Percentiles rank a stretch among this genome's conserved stretches.
Conservation (phyloP, 1,140 invertebrate genomes). For the Drosophila baimaii region DNA sequence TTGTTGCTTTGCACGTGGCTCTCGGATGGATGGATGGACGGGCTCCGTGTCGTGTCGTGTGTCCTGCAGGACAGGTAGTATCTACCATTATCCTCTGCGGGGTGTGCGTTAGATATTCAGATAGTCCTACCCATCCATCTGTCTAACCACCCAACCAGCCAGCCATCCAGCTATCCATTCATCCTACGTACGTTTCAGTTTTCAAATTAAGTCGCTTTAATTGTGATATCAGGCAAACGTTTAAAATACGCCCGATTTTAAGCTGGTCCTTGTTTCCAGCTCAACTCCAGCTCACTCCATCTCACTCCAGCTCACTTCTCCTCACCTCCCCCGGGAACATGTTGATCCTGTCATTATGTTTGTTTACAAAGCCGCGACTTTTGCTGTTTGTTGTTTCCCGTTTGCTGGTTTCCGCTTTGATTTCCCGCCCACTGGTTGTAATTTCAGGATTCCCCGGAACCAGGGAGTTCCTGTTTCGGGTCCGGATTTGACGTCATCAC, state of each 20-base stretch:
- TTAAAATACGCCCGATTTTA: constrained; percentile 72
- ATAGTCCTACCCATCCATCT: constrained; percentile 20
- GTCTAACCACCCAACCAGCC: constrained; percentile 13
- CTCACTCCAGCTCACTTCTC: neutral
- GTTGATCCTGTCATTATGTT: constrained; percentile 79
- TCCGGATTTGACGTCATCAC: constrained; percentile 25
- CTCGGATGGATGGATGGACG: constrained; percentile 36
- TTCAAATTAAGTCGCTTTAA: constrained; percentile 83
- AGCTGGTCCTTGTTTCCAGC: constrained; percentile 41
- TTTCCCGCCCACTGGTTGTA: constrained; percentile 47
- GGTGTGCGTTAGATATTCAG: constrained; percentile 42
- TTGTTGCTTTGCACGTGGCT: constrained; percentile 73
- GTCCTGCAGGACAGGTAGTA: constrained; percentile 62
- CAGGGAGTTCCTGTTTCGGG: constrained; percentile 28
- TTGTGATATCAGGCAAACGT: constrained; percentile 82
- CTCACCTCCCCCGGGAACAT: constrained; percentile 33
- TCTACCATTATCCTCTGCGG: constrained; percentile 49
- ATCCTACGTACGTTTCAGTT: constrained; percentile 59
- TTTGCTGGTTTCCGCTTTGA: constrained; percentile 68
- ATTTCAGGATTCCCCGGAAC: constrained; percentile 6
- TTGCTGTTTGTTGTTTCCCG: constrained; percentile 67
- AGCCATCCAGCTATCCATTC: constrained; percentile 7
- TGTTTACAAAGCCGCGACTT: constrained; percentile 80
- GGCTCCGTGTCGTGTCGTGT: constrained; percentile 33
- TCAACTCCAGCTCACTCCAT: neutral